These are phyloP conservation scores for Uloborus plumipes DNA, from an alignment of 2,888 invertebrate genomes.

Conservation along the genomic window DNA sequence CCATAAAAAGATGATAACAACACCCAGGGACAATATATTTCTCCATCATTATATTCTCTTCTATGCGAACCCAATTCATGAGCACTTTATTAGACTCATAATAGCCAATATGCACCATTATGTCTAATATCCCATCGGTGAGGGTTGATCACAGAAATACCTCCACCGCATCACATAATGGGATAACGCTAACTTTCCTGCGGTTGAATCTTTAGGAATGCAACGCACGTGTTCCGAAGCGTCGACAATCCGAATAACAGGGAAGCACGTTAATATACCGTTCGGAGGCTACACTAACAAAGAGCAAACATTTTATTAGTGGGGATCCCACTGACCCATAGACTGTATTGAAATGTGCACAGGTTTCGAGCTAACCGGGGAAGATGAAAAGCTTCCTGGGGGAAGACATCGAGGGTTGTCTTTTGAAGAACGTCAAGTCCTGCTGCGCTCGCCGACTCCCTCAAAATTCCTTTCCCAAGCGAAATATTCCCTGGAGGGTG, in stretches of 20 bases:
- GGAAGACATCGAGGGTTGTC: conserved; percentile 6
- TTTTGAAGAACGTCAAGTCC: conserved; percentile 19
- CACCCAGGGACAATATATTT: background rate
- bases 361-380: conserved; percentile 34
- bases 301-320: conserved; percentile 40
- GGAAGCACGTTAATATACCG: conserved; percentile 37
- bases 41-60: conserved; percentile 6
- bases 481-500: conserved; percentile 15
- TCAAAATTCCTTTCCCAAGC: conserved; percentile 36
- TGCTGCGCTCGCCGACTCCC: conserved; percentile 43
- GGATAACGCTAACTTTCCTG: conserved; percentile 14
- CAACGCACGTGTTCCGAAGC: conserved; percentile 31
- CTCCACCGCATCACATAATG: background rate
- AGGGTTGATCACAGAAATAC: conserved; percentile 11
- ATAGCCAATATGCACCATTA: conserved; percentile 8
- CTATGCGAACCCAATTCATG: conserved; percentile 4
- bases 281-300: conserved; percentile 26
- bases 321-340: conserved; percentile 33
- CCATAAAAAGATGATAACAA: too few species aligned
- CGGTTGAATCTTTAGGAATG: conserved; percentile 7
- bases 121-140: conserved; percentile 12
- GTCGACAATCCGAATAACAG: conserved; percentile 5
- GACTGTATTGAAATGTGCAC: conserved; percentile 39
- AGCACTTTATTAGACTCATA: conserved; percentile 33
- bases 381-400: conserved; percentile 5